Evolutionary conservation across 2,888 invertebrate genomes (phyloP).

Genomic region (Pristionchus entomophagus): DNA sequence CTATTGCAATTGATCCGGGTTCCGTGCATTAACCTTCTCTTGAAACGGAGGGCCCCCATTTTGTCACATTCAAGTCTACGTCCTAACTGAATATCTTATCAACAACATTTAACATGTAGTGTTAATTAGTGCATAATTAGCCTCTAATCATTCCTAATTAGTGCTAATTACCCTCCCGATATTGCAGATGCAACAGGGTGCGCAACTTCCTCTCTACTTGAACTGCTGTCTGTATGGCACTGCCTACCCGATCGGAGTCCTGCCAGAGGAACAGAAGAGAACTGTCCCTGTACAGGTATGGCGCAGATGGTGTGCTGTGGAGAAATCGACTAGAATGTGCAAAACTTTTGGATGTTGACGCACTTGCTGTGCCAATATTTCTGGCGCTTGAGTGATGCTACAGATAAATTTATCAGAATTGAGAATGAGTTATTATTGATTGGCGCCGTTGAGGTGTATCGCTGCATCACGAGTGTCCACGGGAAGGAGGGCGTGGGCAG

Average conservation of each 20-base stretch:
- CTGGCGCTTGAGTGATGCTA: not conserved
- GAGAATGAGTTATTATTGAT: not conserved
- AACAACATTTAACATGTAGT: too few relatives aligned
- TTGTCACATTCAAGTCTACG: too few relatives aligned
- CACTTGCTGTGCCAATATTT: not conserved
- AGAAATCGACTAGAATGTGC: not conserved
- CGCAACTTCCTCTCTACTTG: constrained; percentile 88
- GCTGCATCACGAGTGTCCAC: constrained; percentile 60
- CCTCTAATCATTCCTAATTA: too few relatives aligned
- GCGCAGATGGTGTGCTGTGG: not conserved
- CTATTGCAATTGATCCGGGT: too few relatives aligned
- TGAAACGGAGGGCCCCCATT: too few relatives aligned
- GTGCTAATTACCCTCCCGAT: too few relatives aligned
- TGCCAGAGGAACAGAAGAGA: constrained; percentile 74
- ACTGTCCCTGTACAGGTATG: constrained; percentile 31
- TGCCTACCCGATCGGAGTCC: constrained; percentile 84
- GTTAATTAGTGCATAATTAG: too few relatives aligned
- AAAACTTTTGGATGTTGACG: not conserved
- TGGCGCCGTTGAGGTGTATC: constrained; percentile 53
- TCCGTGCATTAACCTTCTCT: too few relatives aligned
- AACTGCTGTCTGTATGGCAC: constrained; percentile 88
- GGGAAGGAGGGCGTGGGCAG: constrained; percentile 54
- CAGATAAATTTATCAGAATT: not conserved
- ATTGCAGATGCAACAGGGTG: constrained; percentile 81
- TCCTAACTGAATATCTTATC: too few relatives aligned